Evolutionary conservation across 1,140 invertebrate genomes (phyloP).

Genomic region (Rhyzopertha dominica): DNA sequence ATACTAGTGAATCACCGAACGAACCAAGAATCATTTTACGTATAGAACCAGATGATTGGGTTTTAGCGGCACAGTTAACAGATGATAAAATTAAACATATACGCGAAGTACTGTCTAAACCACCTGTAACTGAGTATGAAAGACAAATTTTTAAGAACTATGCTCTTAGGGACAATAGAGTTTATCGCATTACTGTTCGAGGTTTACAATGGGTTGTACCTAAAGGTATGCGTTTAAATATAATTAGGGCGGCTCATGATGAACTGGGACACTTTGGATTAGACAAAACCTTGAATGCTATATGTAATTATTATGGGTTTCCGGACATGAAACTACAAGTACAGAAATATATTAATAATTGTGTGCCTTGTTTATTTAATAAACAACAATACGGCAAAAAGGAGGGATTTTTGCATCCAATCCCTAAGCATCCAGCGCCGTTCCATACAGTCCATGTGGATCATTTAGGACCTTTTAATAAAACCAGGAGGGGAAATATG

Average conservation of each 20-base stretch:
- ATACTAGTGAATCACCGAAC: neutral
- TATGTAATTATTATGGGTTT: neutral
- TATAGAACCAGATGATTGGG: slow-evolving; percentile 1
- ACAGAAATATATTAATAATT: neutral
- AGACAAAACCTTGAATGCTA: neutral
- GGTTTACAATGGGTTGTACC: slow-evolving; percentile 18
- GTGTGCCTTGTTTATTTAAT: slow-evolving; percentile 16
- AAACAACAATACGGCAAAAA: neutral
- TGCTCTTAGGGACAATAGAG: too few species aligned
- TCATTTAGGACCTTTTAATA: slow-evolving; percentile 31
- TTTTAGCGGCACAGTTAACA: neutral
- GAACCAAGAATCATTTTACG: neutral
- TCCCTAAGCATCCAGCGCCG: slow-evolving; percentile 7
- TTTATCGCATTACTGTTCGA: too few species aligned
- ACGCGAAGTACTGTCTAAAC: neutral
- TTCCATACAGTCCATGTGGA: slow-evolving; percentile 25
- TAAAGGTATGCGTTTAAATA: slow-evolving; percentile 10
- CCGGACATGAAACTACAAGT: slow-evolving; percentile 12
- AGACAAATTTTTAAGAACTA: too few species aligned
- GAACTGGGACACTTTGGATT: neutral
- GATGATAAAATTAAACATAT: slow-evolving; percentile 1
- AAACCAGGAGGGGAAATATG: neutral
- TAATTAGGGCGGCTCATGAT: slow-evolving; percentile 13
- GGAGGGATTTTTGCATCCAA: neutral
- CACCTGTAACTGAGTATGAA: neutral